A percentile compares a stretch with the other conserved stretches of the same genome.
Conservation (phyloP, 2,797 vertebrate species). For the Chrysocyon brachyurus region DNA sequence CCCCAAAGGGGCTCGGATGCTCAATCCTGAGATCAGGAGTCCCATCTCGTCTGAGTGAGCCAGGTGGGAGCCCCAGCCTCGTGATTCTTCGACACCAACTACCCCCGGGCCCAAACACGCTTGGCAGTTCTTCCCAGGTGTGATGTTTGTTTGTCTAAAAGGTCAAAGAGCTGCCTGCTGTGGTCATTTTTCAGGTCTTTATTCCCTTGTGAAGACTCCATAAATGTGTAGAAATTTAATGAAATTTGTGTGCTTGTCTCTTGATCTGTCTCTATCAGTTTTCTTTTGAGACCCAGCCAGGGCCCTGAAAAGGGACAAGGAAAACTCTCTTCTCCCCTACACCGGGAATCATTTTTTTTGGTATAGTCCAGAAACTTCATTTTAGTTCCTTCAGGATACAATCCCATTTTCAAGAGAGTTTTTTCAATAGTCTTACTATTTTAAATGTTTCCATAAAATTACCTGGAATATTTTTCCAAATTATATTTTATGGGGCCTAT, state of each 20-base stretch:
- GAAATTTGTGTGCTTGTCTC: not conserved
- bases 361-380: not conserved
- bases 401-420: not conserved
- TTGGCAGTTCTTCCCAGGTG: not conserved
- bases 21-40: not conserved
- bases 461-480: not conserved
- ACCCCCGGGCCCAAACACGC: not conserved
- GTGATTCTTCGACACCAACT: not conserved
- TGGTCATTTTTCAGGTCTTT: not conserved
- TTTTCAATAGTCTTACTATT: not conserved
- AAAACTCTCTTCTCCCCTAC: not conserved
- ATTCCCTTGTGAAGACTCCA: not conserved
- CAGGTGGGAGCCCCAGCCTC: not conserved
- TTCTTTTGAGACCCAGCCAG: not conserved
- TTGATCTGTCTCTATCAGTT: not conserved
- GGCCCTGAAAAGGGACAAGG: not conserved
- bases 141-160: not conserved
- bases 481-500: not conserved
- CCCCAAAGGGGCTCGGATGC: not conserved
- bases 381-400: not conserved
- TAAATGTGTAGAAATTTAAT: not conserved
- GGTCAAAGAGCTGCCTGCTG: not conserved
- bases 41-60: not conserved
- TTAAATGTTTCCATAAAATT: not conserved
- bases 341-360: not conserved